Conservation (phyloP, 2,113 vertebrate species). For the Takifugu flavidus region DNA sequence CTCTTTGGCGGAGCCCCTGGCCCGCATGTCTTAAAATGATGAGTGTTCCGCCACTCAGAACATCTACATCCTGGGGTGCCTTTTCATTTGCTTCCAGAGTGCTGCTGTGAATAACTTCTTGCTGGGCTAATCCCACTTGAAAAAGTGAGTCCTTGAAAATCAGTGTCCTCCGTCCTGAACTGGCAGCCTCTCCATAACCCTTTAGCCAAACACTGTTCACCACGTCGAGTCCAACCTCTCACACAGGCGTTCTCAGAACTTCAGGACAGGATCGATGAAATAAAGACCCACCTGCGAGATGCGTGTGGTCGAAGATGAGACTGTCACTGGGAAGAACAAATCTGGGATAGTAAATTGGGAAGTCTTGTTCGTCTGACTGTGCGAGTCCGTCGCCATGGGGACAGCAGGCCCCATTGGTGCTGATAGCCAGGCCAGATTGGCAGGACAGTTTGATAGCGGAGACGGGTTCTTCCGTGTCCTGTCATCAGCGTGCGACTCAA, state of each 20-base stretch:
- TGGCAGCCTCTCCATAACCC: constrained; percentile 47
- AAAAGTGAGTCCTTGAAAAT: constrained; percentile 56
- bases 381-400: constrained; percentile 19
- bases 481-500: constrained; percentile 31
- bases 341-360: not conserved
- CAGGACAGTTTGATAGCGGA: constrained; percentile 47
- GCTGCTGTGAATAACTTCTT: constrained; percentile 59
- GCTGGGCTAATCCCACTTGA: constrained; percentile 66
- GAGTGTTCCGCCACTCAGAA: constrained; percentile 50
- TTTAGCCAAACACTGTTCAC: constrained; percentile 23
- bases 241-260: constrained; percentile 5
- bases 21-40: constrained; percentile 40
- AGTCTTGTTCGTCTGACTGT: constrained; percentile 9
- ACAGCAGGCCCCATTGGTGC: constrained; percentile 16
- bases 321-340: no score
- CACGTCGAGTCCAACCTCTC: constrained; percentile 8
- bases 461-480: constrained; percentile 53
- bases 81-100: constrained; percentile 54
- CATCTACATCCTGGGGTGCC: constrained; percentile 42
- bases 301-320: not conserved
- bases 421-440: constrained; percentile 44
- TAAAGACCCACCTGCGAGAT: not conserved
- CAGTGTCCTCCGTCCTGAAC: constrained; percentile 50
- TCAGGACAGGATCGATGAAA: constrained; percentile 20
- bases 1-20: constrained; percentile 24